phyloP scores from a whole-genome alignment of 2,113 vertebrate species.

The Rhinogobius similis region DNA sequence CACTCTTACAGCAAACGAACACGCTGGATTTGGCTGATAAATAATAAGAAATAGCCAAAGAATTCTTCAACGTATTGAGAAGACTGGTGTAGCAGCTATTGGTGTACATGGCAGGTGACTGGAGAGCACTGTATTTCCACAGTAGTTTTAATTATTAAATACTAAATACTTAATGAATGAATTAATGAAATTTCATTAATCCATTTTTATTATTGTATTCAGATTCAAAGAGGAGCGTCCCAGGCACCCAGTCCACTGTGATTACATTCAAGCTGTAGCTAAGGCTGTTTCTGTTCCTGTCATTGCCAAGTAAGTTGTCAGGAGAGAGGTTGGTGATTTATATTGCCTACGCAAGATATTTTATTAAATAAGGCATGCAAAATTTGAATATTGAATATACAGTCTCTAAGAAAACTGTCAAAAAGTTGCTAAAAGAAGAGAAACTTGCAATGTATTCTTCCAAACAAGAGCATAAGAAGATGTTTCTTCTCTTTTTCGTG shows the following conservation, averaged over 20 bases:
- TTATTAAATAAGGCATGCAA: neutral
- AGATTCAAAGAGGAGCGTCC: constrained; percentile 95
- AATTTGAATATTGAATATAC: neutral
- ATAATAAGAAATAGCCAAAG: no score
- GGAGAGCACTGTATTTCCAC: neutral
- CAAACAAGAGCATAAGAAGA: no score
- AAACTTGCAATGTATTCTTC: neutral
- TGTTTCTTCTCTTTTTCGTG: neutral
- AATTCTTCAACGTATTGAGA: constrained; percentile 93
- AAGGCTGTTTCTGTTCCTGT: constrained; percentile 87
- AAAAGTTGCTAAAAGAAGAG: neutral
- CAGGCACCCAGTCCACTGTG: constrained; percentile 89
- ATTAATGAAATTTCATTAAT: neutral
- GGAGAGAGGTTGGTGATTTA: no score
- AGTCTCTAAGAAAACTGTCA: no score
- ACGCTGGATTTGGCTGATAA: no score
- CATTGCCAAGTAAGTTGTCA: constrained; percentile 89
- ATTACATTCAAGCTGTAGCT: constrained; percentile 87
- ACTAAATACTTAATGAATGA: neutral
- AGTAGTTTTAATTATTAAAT: neutral
- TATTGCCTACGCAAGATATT: no score
- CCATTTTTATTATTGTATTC: constrained; percentile 24
- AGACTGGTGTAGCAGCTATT: constrained; percentile 89
- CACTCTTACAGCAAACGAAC: no score
- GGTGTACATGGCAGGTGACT: constrained; percentile 94